Evolutionary conservation across 2,113 vertebrate species (phyloP).

Genomic region (Rhynchopsitta pachyrhyncha): DNA sequence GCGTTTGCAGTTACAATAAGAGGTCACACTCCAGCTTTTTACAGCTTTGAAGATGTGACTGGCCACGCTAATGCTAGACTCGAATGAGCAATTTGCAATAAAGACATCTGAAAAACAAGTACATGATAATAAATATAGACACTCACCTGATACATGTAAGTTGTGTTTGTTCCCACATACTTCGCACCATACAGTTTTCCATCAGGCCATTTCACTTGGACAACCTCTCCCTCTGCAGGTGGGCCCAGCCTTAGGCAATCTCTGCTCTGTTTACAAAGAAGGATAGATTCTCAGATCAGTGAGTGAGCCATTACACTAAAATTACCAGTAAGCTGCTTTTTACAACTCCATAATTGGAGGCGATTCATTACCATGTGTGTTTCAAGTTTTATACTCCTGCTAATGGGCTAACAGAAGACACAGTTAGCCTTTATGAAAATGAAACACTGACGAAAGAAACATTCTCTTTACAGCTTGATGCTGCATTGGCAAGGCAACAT

Average conservation of each 20-base stretch:
- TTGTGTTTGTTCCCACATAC: conserved; percentile 88
- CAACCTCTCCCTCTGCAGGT: conserved; percentile 88
- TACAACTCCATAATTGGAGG: conserved; percentile 40
- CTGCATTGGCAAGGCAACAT: neutral
- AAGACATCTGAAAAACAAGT: neutral
- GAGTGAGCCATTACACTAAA: conserved; percentile 24
- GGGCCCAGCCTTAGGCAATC: conserved; percentile 89
- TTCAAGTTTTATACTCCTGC: conserved; percentile 56
- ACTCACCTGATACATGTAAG: conserved; percentile 92
- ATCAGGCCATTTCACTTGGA: conserved; percentile 97
- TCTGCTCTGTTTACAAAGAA: conserved; percentile 82
- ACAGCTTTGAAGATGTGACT: neutral
- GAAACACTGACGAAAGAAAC: conserved; percentile 39
- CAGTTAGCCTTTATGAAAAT: conserved; percentile 25
- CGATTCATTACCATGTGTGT: conserved; percentile 31
- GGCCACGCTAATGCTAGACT: neutral
- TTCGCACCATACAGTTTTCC: conserved; percentile 94
- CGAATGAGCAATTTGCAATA: neutral
- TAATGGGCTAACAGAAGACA: neutral
- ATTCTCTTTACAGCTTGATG: neutral
- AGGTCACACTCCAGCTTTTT: neutral
- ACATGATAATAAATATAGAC: neutral
- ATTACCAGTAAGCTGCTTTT: conserved; percentile 28
- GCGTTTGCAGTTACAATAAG: neutral
- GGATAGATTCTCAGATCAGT: conserved; percentile 32